Base-by-base conservation (phyloP, 2,113 vertebrate genomes). In the Hippocampus barbouri region DNA sequence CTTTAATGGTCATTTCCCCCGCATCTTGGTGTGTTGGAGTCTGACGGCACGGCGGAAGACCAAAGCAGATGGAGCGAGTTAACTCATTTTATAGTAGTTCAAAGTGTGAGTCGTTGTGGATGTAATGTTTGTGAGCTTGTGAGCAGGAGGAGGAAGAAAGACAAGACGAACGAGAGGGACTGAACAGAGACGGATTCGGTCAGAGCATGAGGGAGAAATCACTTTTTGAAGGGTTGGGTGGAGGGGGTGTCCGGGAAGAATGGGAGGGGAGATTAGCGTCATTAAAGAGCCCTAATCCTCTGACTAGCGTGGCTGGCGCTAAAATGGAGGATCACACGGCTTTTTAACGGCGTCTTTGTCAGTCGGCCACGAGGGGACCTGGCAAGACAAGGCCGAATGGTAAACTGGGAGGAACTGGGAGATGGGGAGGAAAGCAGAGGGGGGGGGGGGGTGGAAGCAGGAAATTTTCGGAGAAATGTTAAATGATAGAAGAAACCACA, bases 211-310 rank as follows among this genome's bases (percentile, higher is more conserved):
- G 75, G 83, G 80, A 76, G 77, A 82, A 76, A 78, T 80, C 74
- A 75, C 82, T 84, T 79, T 85, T 82, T 74, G 45, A 8, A 53
- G 14, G 49, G 74, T 53, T 73, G 10, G 86, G 81, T 76, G 89
- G 87, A 4, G 79, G 81, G 34, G 77, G 53, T 2, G 62, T 61
- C 49, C 72, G 91, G 93, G 93, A 88, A 91, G 89, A 92, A 89
- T 91, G 89, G 81, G 85, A 80, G 84, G 84, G 71, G 89, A 95
- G 94, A 96, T 94, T 95, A 94, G 93, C 93, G 92, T 95, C 94
- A 95, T 96, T 95, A 94, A 94, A 96, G 94, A 94, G 91, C 89
- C 92, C 92, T 96, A 95, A 95, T 96, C 94, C 94, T 94, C 89
- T 89, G 88, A 93, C 92, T 93, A 95, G 92, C 92, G 93, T 93